These are phyloP conservation scores for Thripadectes ignobilis DNA, from an alignment of 2,797 vertebrate species.

Conservation along the genomic window DNA sequence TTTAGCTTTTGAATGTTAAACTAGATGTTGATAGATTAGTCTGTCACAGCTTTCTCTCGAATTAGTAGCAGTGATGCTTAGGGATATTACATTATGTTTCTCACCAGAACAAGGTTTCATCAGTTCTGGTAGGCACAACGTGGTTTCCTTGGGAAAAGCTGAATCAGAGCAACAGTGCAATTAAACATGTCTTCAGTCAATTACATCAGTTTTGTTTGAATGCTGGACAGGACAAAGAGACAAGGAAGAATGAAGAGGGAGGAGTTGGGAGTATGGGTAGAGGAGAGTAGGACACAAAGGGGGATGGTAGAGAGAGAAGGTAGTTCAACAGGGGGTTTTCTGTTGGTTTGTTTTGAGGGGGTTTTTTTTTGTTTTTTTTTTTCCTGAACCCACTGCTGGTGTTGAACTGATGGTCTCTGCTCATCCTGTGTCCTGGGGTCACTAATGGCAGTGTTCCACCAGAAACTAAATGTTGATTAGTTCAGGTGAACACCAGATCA, in stretches of 20 bases:
- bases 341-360: not conserved
- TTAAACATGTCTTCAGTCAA: not conserved
- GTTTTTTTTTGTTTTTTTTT: not conserved
- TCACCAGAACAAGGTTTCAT: not conserved
- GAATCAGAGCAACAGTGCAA: not conserved
- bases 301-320: not conserved
- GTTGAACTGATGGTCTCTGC: not conserved
- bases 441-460: not conserved
- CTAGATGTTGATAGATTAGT: not conserved
- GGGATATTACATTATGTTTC: not conserved
- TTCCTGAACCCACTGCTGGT: not conserved
- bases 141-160: not conserved
- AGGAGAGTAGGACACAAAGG: not conserved
- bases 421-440: not conserved
- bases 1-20: not conserved
- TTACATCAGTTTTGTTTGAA: not conserved
- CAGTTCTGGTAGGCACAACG: not conserved
- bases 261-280: not conserved
- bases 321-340: rapidly evolving
- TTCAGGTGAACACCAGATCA: not conserved
- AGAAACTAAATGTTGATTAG: not conserved
- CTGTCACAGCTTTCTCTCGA: not conserved
- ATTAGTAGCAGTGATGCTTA: rapidly evolving
- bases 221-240: not conserved
- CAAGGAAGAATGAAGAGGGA: not conserved